These are phyloP conservation scores for Smittia aterrima DNA, from an alignment of 2,888 invertebrate species.

Conservation along the genomic window DNA sequence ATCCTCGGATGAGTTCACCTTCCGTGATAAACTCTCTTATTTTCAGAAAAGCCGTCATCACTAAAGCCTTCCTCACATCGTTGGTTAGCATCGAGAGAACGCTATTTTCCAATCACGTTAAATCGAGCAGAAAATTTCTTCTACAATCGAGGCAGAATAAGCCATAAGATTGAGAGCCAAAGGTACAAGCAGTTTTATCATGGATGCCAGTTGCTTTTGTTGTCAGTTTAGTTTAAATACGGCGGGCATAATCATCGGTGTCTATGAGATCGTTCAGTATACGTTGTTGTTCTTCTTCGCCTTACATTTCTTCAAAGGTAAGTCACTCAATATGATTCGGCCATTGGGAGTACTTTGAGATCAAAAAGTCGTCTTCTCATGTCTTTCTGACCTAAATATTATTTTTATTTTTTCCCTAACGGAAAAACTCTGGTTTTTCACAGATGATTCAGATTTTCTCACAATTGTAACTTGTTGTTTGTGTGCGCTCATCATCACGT, in stretches of 20 bases:
- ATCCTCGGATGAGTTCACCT: too few relatives aligned
- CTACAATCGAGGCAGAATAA: not conserved
- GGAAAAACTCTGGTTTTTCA: too few relatives aligned
- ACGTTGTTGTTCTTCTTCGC: conserved; percentile 40
- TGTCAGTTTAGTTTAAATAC: conserved; percentile 38
- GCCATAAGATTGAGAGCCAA: not conserved
- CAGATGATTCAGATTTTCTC: conserved; percentile 41
- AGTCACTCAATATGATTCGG: not conserved
- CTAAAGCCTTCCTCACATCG: not conserved
- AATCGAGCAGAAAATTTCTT: not conserved
- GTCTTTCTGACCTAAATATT: too few relatives aligned
- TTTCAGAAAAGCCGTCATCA: not conserved
- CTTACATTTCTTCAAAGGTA: conserved; percentile 40
- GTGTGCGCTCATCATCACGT: conserved; percentile 40
- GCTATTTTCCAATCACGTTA: not conserved
- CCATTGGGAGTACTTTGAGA: not conserved
- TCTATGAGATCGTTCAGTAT: conserved; percentile 40
- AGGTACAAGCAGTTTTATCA: not conserved
- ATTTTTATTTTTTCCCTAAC: too few relatives aligned
- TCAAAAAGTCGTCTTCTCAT: too few relatives aligned
- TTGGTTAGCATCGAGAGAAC: not conserved
- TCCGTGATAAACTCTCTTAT: not conserved
- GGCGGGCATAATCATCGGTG: conserved; percentile 39
- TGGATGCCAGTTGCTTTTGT: conserved; percentile 39
- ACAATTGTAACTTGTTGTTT: conserved; percentile 39